Base-by-base conservation (phyloP, 2,113 vertebrate genomes). In the Calidris pygmaea region DNA sequence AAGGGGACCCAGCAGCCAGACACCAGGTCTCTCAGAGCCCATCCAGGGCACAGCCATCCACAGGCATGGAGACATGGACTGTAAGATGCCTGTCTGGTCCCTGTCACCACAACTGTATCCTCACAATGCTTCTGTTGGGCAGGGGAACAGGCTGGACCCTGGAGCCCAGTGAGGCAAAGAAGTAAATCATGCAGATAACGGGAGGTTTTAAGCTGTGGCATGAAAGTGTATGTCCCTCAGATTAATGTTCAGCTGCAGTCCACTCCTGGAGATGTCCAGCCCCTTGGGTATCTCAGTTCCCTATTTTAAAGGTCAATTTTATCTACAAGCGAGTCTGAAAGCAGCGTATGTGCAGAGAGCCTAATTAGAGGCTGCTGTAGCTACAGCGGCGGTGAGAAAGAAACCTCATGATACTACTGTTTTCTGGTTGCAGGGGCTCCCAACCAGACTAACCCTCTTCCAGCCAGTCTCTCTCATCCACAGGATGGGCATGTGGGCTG, bases 301-400 rank as follows among this genome's bases (percentile, higher is more conserved):
- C 43, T 68, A 12, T 63, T 90, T 90, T 30, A 94, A 96, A 94
- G 78, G 87, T 87, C 74, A 87, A 0, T 85, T 91, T 87, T 53
- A 85, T 65, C 90, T 67, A 59, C 27, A 47, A 92, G 70, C 34
- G 35, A 78, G 53, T 37, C 53, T 87, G 71, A 65, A 74, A 85
- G 50, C 26, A 60, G 39, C 50, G 30, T 22, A 6, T 63, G 26
- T 41, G 50, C 65, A 74, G 50, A 88, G 27, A 70, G 12, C 15
- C 63, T 93, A 50, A 81, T 89, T 59, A 87, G 77, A 67, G 56
- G 72, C 1, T 50, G 52, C 77, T 84, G 55, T 48, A 87, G 27
- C 45, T 84, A 43, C 37, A 81, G 65, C 73, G 53, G 45, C 2
- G 1, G 22, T 50, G 59, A 85, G 47, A 58, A 50, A 50, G 45